phyloP scores from a whole-genome alignment of 2,113 vertebrate species.

The Platichthys flesus region DNA sequence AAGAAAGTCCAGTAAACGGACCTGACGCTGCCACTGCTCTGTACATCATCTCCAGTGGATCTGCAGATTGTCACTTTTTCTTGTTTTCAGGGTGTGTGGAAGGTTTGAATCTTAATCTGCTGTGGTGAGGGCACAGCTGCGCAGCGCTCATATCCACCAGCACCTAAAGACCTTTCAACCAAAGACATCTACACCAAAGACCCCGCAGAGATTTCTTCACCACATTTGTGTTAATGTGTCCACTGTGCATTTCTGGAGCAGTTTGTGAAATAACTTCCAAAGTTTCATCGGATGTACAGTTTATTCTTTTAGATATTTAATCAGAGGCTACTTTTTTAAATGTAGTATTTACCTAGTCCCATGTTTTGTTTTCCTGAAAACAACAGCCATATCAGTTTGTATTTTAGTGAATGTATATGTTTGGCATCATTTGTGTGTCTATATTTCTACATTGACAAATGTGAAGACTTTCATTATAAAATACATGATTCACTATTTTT shows the following conservation, averaged over 20 bases:
- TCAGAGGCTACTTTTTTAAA: slow-evolving; percentile 51
- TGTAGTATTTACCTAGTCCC: not conserved
- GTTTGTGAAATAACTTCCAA: slow-evolving; percentile 17
- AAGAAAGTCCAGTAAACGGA: slow-evolving; percentile 75
- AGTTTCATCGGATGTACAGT: slow-evolving; percentile 31
- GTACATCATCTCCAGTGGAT: slow-evolving; percentile 9
- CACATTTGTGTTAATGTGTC: slow-evolving; percentile 10
- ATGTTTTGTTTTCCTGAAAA: not conserved
- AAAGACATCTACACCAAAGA: slow-evolving; percentile 35
- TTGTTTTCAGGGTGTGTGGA: not conserved
- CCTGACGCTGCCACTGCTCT: slow-evolving; percentile 9
- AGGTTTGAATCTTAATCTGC: not conserved
- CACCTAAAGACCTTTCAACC: slow-evolving; percentile 25
- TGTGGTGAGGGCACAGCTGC: not conserved
- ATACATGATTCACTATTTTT: not conserved
- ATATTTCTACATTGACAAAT: slow-evolving; percentile 34
- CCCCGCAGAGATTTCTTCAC: slow-evolving; percentile 3
- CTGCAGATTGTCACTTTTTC: not conserved
- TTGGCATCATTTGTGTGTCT: slow-evolving; percentile 2
- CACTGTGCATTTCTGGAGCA: not conserved
- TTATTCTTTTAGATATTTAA: slow-evolving; percentile 8
- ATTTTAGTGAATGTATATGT: slow-evolving; percentile 29
- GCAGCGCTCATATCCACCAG: not conserved
- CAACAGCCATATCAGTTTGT: slow-evolving; percentile 9
- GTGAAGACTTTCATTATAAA: not conserved